Base-by-base conservation (phyloP, 2,888 invertebrate species). In the Pomacea canaliculata region DNA sequence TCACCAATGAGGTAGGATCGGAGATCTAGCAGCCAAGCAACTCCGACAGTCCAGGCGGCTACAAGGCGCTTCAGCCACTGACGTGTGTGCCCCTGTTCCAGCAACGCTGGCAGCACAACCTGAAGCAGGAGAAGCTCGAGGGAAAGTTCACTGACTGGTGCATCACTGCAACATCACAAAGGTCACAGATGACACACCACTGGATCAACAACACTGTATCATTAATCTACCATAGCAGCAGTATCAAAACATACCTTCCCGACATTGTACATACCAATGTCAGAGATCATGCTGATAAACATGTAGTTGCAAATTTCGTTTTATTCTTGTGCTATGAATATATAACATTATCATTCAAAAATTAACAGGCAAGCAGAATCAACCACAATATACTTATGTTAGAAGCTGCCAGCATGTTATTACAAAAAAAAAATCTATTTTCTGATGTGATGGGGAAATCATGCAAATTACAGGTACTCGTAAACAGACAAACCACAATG, bases 21-120 rank as follows among this genome's bases (percentile, higher is more conserved):
- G 16, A 98, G 93, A 76, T 96, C 96, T 7, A 98, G 91, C 46
- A 95, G 88, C 93, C 96, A 96, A 0, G 98, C 95, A 1, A 89
- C 87, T 7, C 80, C 88, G 12, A 90, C 78, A 74, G 89, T 85
- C 90, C 90, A 86, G 83, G 91, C 84, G 13, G 95, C 93, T 1
- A 99, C 94, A 16, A 96, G 92, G 8, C 94, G 94, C 91, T 98
- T 98, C 80, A 99, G 92, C 97, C 98, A 98, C 13, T 95, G 95
- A 12, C 98, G 93, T 0, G 98, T 98, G 90, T 99, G 98, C 0
- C 97, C 96, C 91, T 99, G 98, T 89, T 99, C 99, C 78, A 99
- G 92, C 65, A 99, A 92, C 0, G 98, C 98, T 0, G 99, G 99
- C 75, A 99, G 93, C 72, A 99, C 96, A 60, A 99, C 96, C 93